A percentile compares a stretch with the other conserved stretches of the same genome.
Conservation (phyloP, 2,888 invertebrate genomes). For the Agriopis marginaria region DNA sequence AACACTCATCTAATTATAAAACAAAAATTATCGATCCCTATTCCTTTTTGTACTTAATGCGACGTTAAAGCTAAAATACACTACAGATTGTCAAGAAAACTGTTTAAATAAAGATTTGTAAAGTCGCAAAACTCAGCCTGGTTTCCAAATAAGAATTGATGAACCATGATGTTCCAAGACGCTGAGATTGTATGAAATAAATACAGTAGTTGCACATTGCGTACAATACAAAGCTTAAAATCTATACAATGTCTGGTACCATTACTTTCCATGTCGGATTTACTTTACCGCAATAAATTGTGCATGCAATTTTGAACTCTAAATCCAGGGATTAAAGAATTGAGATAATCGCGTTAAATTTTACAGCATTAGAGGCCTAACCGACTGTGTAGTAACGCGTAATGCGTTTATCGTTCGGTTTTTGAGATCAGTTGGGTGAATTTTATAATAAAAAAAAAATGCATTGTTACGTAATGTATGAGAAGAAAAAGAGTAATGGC, state of each 20-base stretch:
- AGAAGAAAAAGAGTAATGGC: not conserved
- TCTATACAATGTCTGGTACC: conserved; percentile 37
- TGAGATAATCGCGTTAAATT: conserved; percentile 51
- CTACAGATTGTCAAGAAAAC: no score
- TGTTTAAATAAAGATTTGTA: not conserved
- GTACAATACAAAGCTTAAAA: conserved; percentile 45
- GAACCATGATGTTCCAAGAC: not conserved
- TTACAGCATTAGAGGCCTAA: conserved; percentile 49
- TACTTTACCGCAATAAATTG: conserved; percentile 23
- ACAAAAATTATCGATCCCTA: no score
- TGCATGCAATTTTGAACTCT: conserved; percentile 33
- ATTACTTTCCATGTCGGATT: conserved; percentile 47
- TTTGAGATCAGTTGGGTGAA: conserved; percentile 28
- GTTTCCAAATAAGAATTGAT: not conserved
- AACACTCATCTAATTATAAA: no score
- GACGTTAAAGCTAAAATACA: no score
- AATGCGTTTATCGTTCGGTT: conserved; percentile 48
- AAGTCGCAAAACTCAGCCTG: not conserved
- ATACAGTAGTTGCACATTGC: conserved; percentile 46
- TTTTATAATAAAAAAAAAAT: conserved; percentile 20
- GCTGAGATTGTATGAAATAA: conserved; percentile 2
- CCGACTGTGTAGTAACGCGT: conserved; percentile 51
- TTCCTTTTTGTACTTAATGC: no score
- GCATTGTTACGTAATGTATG: conserved; percentile 6
- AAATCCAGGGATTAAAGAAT: conserved; percentile 33